A percentile compares a stretch with the other conserved stretches of the same genome.
Evolutionary conservation across 2,113 vertebrate species (phyloP).

Genomic region (Chionomys nivalis): DNA sequence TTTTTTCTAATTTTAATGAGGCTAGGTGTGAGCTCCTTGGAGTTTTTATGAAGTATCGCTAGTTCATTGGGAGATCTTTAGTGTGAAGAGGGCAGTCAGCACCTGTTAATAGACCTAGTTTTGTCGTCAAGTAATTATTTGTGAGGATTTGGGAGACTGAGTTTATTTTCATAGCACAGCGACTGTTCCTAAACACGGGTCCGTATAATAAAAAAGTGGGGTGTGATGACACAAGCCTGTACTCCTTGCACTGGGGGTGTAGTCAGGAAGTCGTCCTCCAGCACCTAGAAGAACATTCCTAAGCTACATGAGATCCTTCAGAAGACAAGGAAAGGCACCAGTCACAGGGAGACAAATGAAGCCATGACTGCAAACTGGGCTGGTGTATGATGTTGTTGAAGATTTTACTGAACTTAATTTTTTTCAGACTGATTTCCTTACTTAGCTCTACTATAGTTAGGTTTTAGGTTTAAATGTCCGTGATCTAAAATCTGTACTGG

Average conservation of each 20-base stretch:
- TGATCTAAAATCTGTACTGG: neutral
- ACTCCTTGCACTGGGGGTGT: neutral
- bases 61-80: slow-evolving; percentile 22
- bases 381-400: neutral
- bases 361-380: neutral
- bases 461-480: neutral
- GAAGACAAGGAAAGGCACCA: neutral
- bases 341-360: neutral
- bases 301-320: neutral
- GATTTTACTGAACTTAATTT: slow-evolving; percentile 14
- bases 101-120: slow-evolving; percentile 28
- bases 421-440: neutral
- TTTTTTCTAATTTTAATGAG: slow-evolving; percentile 23
- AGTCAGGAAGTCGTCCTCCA: too few species aligned
- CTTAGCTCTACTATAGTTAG: neutral
- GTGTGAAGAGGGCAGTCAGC: slow-evolving; percentile 70
- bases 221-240: neutral
- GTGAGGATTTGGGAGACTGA: slow-evolving; percentile 6
- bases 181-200: slow-evolving; percentile 40
- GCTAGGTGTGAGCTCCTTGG: neutral
- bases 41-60: neutral
- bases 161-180: slow-evolving; percentile 33
- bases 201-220: neutral
- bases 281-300: neutral
- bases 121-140: slow-evolving; percentile 28